Percentiles rank a stretch among this genome's conserved stretches.
These are phyloP conservation scores for Tethya wilhelma DNA, from an alignment of 37 sponge, comb jelly and placozoan species.

Conservation along the genomic window DNA sequence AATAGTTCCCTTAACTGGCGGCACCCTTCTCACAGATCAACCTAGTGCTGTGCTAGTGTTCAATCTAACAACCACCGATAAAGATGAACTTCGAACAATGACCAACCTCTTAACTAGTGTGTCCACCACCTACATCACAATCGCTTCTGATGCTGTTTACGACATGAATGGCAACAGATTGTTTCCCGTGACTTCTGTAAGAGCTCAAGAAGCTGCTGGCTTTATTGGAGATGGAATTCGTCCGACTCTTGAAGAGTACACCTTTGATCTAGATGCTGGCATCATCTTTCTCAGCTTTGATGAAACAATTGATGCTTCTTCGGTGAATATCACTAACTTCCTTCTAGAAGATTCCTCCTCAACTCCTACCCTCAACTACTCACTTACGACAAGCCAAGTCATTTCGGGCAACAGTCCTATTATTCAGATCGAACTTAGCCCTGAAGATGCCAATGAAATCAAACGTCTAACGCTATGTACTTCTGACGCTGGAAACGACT, in stretches of 20 bases:
- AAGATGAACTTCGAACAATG: conserved; percentile 53
- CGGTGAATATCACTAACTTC: conserved; percentile 48
- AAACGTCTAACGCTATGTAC: conserved; percentile 74
- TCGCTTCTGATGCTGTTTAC: conserved; percentile 74
- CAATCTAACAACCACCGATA: conserved; percentile 40
- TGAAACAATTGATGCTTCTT: conserved; percentile 83
- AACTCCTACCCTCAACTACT: conserved; percentile 33
- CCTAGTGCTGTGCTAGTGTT: conserved; percentile 52
- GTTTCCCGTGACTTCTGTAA: conserved; percentile 64
- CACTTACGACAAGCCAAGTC: conserved; percentile 63
- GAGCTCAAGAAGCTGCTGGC: conserved; percentile 42
- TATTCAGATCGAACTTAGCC: conserved; percentile 65
- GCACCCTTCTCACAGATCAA: conserved; percentile 24
- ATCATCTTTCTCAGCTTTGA: conserved; percentile 69
- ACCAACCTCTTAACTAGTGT: conserved; percentile 42
- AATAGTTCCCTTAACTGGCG: conserved; percentile 64
- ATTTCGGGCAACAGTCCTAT: conserved; percentile 64
- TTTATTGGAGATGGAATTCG: conserved; percentile 65
- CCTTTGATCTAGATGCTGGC: conserved; percentile 79
- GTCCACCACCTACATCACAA: conserved; percentile 75
- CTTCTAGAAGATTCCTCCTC: conserved; percentile 16
- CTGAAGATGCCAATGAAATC: conserved; percentile 71
- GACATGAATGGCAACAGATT: conserved; percentile 88
- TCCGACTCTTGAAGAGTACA: conserved; percentile 49
- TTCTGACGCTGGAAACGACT: conserved; percentile 36